Evolutionary conservation across 2,113 vertebrate genomes (phyloP).

Genomic region (Pygoscelis antarcticus): DNA sequence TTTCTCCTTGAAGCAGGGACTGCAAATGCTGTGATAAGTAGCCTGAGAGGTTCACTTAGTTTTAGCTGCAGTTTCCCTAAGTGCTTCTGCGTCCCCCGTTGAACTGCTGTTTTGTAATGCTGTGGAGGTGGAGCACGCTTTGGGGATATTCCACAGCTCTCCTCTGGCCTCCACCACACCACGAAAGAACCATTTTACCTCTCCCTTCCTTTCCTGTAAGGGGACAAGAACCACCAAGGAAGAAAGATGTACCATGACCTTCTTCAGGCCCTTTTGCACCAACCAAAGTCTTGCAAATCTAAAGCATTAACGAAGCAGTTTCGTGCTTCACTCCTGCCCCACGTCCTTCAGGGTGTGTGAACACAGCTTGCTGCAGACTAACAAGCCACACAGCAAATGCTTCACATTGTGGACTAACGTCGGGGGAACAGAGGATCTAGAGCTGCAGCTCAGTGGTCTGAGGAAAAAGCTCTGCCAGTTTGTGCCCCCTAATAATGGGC

Average conservation of each 20-base stretch:
- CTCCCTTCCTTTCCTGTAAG: background rate
- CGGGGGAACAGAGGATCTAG: background rate
- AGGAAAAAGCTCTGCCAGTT: constrained; percentile 5
- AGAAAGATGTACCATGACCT: background rate
- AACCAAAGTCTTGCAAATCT: background rate
- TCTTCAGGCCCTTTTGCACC: background rate
- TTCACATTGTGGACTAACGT: background rate
- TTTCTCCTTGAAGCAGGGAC: constrained; percentile 40
- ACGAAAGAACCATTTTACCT: background rate
- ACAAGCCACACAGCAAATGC: background rate
- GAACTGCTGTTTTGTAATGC: constrained; percentile 61
- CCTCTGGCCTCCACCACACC: background rate
- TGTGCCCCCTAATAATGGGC: background rate
- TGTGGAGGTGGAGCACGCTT: background rate
- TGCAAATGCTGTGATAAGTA: constrained; percentile 24
- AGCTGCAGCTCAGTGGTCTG: constrained; percentile 32
- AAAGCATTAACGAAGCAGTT: background rate
- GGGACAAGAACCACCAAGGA: background rate
- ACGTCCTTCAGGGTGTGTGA: background rate
- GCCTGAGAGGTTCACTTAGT: constrained; percentile 39
- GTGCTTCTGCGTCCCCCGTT: constrained; percentile 36
- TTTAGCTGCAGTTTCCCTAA: constrained; percentile 49
- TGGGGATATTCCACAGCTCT: constrained; percentile 9
- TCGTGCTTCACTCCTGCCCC: background rate
- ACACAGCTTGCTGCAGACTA: background rate